These are phyloP conservation scores for Champsocephalus gunnari DNA, from an alignment of 2,797 vertebrate genomes.

Conservation along the genomic window DNA sequence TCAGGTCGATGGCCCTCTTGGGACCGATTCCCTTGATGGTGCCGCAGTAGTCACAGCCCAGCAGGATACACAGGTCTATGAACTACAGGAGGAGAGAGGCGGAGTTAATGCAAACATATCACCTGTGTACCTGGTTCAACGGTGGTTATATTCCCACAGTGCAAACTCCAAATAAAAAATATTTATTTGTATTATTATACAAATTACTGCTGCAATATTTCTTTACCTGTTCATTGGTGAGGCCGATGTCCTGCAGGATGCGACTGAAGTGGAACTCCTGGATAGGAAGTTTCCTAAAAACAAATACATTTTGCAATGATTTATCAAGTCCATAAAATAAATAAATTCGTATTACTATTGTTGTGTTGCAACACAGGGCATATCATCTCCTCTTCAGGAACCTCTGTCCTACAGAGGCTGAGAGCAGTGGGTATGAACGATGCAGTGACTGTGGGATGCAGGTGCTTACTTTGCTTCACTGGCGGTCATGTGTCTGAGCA, in stretches of 20 bases:
- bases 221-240: conserved; percentile 88
- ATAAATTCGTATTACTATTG: background rate
- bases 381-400: background rate
- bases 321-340: background rate
- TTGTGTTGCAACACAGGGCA: no score
- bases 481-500: conserved; percentile 94
- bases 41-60: conserved; percentile 98
- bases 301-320: background rate
- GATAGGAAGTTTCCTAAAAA: conserved; percentile 92
- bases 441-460: background rate
- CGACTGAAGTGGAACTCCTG: conserved; percentile 95
- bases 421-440: background rate
- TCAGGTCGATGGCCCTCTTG: conserved; percentile 95
- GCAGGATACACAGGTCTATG: conserved; percentile 95
- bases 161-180: background rate
- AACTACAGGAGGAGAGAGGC: conserved; percentile 81
- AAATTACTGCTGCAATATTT: background rate
- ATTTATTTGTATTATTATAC: background rate
- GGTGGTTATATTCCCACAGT: background rate
- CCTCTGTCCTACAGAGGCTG: background rate
- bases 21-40: conserved; percentile 97
- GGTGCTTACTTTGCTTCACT: conserved; percentile 92
- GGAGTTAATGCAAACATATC: background rate
- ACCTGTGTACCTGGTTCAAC: background rate
- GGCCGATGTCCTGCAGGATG: conserved; percentile 88